Evolutionary conservation across 2,113 vertebrate genomes (phyloP), one percentile per base, ranked within the genome.

Genomic region (Nibea albiflora): DNA sequence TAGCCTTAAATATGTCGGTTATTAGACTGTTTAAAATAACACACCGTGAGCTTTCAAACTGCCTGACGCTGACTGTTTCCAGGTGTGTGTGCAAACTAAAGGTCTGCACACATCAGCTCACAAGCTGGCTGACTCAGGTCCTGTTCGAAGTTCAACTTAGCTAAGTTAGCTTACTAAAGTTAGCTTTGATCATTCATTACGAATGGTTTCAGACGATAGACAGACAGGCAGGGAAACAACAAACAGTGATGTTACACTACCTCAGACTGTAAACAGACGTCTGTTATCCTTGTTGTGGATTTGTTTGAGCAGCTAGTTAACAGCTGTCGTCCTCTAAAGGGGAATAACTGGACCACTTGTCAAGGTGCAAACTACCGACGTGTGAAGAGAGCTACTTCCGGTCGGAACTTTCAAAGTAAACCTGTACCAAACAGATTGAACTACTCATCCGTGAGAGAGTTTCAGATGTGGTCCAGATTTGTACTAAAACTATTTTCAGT

Each of bases 141-240:
- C 35, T n/a, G 61, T 31, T 66, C 35, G 0, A 65, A 77, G 67
- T 80, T 76, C 39, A 68, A 74, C 22, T 52, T 31, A 50, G 35
- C 42, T 44, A 50, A 44, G 49, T 58, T 31, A 44, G 64, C 58
- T 56, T 9, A 39, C 35, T 39, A 39, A 80, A 72, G n/a, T 15
- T 49, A 79, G 80, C 76, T 15, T 10, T 4, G 26, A 4, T 17
- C 67, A 17, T 74, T 74, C n/a, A 54, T 44, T 67, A 8, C n/a
- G 0, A 15, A 2, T 19, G 1, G 3, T 49, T 49, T 16, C 39
- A 56, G 17, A 6, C 22, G 0, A 46, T 2, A 10, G 4, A 50
- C 65, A 20, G 24, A 50, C 15, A 8, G 54, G 26, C 56, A 49
- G 10, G 44, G 11, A 42, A 5, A 44, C 9, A 2, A 35, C 19